A percentile compares a stretch with the other conserved stretches of the same genome.
phyloP scores from a whole-genome alignment of 2,888 invertebrate species.

The Stramonita haemastoma region DNA sequence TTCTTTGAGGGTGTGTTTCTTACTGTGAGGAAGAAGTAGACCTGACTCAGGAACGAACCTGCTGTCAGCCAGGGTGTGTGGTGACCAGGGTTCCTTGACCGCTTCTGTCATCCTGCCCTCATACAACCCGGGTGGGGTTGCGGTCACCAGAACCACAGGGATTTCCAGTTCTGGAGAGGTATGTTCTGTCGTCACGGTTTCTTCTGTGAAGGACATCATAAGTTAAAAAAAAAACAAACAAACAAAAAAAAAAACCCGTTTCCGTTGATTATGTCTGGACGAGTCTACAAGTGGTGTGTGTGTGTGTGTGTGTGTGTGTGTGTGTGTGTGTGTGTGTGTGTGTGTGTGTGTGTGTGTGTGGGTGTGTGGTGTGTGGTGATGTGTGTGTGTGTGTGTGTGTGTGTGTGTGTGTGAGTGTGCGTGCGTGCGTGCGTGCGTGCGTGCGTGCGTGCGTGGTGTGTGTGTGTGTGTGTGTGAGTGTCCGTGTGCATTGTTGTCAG shows the following conservation, averaged over 20 bases:
- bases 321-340: no score
- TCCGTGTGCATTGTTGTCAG: no score
- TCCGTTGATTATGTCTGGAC: not conserved
- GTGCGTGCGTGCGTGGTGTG: no score
- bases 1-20: no score
- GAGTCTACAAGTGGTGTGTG: not conserved
- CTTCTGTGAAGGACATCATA: not conserved
- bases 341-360: no score
- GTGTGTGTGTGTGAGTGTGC: no score
- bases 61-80: not conserved
- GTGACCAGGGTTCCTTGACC: not conserved
- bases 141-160: not conserved
- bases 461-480: no score
- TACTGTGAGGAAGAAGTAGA: no score
- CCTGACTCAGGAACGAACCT: not conserved
- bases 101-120: not conserved
- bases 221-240: not conserved
- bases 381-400: no score
- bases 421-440: no score
- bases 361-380: no score
- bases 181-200: not conserved
- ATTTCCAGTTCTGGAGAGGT: not conserved
- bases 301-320: no score
- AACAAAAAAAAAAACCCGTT: not conserved
- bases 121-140: not conserved